Percentiles rank a stretch among this genome's conserved stretches.
Evolutionary conservation across 2,888 invertebrate genomes (phyloP).

Genomic region (Rhagium mordax): DNA sequence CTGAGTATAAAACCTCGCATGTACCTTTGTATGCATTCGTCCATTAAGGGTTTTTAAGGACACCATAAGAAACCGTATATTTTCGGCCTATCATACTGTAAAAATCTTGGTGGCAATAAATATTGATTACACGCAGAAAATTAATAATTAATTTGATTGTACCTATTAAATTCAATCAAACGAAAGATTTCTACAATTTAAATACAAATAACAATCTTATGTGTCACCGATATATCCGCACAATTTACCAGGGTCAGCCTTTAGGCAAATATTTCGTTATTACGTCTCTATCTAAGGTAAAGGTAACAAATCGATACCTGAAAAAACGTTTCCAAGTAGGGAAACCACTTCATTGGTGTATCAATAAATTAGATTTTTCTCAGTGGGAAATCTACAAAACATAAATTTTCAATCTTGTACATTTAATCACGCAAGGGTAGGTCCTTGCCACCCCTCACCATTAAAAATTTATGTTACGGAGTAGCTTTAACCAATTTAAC

Average conservation of each 20-base stretch:
- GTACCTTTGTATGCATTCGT: too few species aligned
- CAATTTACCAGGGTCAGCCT: not conserved
- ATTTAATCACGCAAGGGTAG: not conserved
- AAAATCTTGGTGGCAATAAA: too few species aligned
- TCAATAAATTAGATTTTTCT: conserved; percentile 18
- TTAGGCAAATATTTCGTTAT: not conserved
- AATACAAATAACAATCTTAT: too few species aligned
- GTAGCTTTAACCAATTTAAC: not conserved
- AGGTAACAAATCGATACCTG: conserved; percentile 5
- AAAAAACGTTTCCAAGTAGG: conserved; percentile 14
- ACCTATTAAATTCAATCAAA: too few species aligned
- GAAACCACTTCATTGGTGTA: conserved; percentile 6
- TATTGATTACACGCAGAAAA: too few species aligned
- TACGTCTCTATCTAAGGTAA: conserved; percentile 1
- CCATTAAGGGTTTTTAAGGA: too few species aligned
- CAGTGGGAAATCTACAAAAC: not conserved
- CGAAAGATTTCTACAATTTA: too few species aligned
- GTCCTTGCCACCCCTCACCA: not conserved
- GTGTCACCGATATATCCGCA: too few species aligned
- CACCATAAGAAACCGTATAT: too few species aligned
- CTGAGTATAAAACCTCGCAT: too few species aligned
- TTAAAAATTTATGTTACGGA: not conserved
- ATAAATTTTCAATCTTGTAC: not conserved
- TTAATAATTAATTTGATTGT: too few species aligned
- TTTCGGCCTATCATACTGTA: too few species aligned